Conservation (phyloP, 2,797 vertebrate genomes). For the Sternarchorhynchus goeldii region DNA sequence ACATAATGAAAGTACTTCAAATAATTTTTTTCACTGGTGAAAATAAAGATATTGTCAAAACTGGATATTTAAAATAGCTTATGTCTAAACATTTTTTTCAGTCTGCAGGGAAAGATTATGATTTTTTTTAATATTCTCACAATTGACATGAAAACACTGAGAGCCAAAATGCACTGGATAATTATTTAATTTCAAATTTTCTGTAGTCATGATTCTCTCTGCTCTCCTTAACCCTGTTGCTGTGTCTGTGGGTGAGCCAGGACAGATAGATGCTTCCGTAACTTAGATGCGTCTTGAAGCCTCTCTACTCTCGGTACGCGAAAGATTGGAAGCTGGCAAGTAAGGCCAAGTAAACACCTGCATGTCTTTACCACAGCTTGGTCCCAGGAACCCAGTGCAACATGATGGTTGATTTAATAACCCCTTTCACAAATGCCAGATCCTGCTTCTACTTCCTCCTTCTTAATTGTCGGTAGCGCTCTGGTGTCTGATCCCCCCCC, state of each 20-base stretch:
- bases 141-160: no score
- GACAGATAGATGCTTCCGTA: neutral
- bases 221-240: neutral
- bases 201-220: no score
- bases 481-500: slow-evolving; percentile 20
- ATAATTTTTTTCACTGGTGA: no score
- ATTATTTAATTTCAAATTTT: no score
- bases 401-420: slow-evolving; percentile 35
- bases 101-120: no score
- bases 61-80: no score
- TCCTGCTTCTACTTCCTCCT: slow-evolving; percentile 17
- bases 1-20: no score
- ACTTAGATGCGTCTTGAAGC: neutral
- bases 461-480: slow-evolving; percentile 33
- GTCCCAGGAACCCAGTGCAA: neutral
- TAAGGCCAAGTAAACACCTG: neutral
- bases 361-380: slow-evolving; percentile 8
- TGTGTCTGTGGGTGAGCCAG: slow-evolving; percentile 2
- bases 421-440: slow-evolving; percentile 33
- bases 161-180: no score
- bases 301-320: neutral
- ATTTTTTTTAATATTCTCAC: no score
- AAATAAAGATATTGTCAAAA: no score
- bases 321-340: slow-evolving; percentile 9
- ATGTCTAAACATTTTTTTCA: no score